Evolutionary conservation across 2,888 invertebrate genomes (phyloP).

Genomic region (Caenorhabditis parvicauda): DNA sequence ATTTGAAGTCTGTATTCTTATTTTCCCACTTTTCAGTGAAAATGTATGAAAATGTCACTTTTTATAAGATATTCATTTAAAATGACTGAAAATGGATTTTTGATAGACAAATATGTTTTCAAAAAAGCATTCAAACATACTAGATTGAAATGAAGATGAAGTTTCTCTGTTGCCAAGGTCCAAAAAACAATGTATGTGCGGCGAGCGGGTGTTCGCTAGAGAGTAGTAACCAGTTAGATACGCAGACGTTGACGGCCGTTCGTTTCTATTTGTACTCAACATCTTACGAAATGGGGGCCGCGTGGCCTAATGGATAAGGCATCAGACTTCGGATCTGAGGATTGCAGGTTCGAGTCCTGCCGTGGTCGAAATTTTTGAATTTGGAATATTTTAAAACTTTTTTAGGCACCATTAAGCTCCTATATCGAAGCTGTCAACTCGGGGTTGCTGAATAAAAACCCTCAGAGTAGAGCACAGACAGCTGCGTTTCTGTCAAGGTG

Average conservation of each 20-base stretch:
- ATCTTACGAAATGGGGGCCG: no score
- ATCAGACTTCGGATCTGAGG: no score
- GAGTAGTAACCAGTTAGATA: no score
- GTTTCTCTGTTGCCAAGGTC: not conserved
- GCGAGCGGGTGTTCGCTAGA: no score
- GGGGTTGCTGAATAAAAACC: constrained; percentile 68
- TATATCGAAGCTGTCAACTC: constrained; percentile 76
- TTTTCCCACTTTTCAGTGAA: no score
- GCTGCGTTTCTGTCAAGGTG: constrained; percentile 30
- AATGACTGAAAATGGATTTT: not conserved
- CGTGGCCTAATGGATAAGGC: not conserved
- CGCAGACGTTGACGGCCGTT: no score
- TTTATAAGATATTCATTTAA: not conserved
- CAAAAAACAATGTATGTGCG: no score
- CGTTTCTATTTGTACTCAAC: no score
- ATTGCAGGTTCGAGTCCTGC: no score
- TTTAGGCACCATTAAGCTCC: constrained; percentile 71
- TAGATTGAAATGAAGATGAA: not conserved
- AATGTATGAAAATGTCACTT: not conserved
- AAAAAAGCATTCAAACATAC: not conserved
- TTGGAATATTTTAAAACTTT: not conserved
- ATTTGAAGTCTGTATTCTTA: no score
- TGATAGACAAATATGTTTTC: not conserved
- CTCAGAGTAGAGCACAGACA: constrained; percentile 64
- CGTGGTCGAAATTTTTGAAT: not conserved